These are phyloP conservation scores for Lerema accius DNA, from an alignment of 1,140 invertebrate genomes.

Conservation along the genomic window DNA sequence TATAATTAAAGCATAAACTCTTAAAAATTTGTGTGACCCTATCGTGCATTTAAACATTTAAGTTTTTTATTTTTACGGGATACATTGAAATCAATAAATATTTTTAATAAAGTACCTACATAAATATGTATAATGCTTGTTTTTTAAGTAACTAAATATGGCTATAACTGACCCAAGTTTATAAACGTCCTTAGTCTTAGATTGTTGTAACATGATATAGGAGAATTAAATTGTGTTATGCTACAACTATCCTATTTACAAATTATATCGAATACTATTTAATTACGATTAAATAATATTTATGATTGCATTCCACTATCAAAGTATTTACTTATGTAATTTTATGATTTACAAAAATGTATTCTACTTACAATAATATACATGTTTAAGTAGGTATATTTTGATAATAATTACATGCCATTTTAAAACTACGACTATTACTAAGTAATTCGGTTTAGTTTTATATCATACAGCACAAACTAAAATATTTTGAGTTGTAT, in stretches of 20 bases:
- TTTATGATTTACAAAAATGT: not conserved
- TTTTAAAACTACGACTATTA: not conserved
- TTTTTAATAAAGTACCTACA: no score
- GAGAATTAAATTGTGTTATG: not conserved
- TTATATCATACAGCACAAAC: not conserved
- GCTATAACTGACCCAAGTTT: conserved; percentile 21
- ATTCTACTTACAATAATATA: not conserved
- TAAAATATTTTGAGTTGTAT: conserved; percentile 18
- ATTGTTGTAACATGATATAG: not conserved
- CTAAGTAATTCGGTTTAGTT: conserved; percentile 17
- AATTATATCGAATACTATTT: not conserved
- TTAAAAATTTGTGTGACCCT: no score
- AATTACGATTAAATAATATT: not conserved
- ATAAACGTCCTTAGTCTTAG: not conserved
- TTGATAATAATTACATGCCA: not conserved
- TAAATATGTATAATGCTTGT: no score
- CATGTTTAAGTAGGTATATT: no score
- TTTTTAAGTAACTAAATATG: conserved; percentile 14
- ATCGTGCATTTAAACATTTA: no score
- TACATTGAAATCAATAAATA: no score
- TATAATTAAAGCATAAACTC: no score
- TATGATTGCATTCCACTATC: conserved; percentile 49
- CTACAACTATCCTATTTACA: not conserved
- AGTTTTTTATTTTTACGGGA: no score
- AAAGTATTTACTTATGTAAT: no score